Base-by-base conservation (phyloP, 2,888 invertebrate genomes). In the Sarcophaga subvicina region DNA sequence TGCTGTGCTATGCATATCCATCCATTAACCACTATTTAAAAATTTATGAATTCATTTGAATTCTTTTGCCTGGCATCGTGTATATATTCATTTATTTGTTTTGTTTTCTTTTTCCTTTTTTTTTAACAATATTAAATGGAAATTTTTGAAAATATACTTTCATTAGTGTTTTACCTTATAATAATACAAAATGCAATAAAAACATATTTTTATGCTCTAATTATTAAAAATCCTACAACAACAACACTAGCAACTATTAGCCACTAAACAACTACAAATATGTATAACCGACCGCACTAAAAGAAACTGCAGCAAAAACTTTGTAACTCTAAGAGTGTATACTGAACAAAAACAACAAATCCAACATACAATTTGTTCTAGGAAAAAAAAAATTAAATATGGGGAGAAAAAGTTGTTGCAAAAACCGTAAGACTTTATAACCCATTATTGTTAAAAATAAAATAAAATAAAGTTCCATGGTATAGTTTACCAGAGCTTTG, bases 201-300 rank as follows among this genome's bases (percentile, higher is more conserved):
- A 83, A 81, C 69, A 80, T 82, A 82, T 70, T 86, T 70, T 75
- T 78, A 75, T 81, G 86, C 86, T 83, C 86, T 75, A 86, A 86
- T 86, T 86, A 83, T 66, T 83, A 62, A 62, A 60, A 81, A 81
- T 66, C 27, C 76, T 80, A 77, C 71, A 80, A 60, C 79, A 27
- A 69, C 62, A 73, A 27, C 12, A 75, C 49, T 20, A 73, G 54
- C 17, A 75, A 70, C 75, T 75, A 71, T 64, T 73, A 75, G 78
- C 78, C 80, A 77, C 83, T 81, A 83, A 83, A 81, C 78, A 84
- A 76, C 49, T 4, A 54, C 12, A 54, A 86, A 83, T 80, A 22
- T 22, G 22, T 22, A 72, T 67, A 69, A 86, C 62, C 27, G 63
- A 71, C 76, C 67, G 85, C 73, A 79, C 67, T 27, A 45, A 69